A percentile compares a stretch with the other conserved stretches of the same genome.
Conservation (phyloP, 1,140 invertebrate species). For the Rhysida immarginata region DNA sequence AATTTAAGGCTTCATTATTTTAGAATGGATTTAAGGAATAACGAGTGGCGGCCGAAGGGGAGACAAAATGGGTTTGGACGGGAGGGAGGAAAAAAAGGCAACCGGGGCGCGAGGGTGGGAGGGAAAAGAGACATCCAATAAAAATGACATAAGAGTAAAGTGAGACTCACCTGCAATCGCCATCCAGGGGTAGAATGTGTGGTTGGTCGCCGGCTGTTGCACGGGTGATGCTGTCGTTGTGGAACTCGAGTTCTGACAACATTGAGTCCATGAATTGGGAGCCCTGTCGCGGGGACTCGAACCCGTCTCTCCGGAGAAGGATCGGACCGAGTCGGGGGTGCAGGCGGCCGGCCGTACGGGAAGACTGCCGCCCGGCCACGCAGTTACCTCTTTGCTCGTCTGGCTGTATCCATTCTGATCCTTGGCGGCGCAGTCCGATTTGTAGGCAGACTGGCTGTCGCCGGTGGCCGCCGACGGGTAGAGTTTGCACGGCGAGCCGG, state of each 20-base stretch:
- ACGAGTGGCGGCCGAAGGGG: not conserved
- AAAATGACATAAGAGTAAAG: not conserved
- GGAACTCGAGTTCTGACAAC: slow-evolving; percentile 8
- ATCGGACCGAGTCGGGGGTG: slow-evolving; percentile 46
- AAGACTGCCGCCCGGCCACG: slow-evolving; percentile 17
- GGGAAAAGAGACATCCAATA: not conserved
- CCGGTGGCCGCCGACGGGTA: slow-evolving; percentile 46
- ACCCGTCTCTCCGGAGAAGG: slow-evolving; percentile 14
- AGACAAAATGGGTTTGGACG: not conserved
- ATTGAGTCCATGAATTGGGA: slow-evolving; percentile 24
- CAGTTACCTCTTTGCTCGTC: slow-evolving; percentile 49
- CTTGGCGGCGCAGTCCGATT: slow-evolving; percentile 14
- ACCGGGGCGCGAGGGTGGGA: not conserved
- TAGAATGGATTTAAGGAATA: not conserved
- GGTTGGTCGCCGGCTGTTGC: slow-evolving; percentile 37
- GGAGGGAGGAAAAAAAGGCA: no score
- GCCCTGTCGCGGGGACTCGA: slow-evolving; percentile 31
- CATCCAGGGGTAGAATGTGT: slow-evolving; percentile 96
- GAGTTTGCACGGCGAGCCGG: slow-evolving; percentile 45
- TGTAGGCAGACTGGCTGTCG: slow-evolving; percentile 4
- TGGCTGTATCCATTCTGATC: slow-evolving; percentile 22
- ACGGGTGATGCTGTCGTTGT: slow-evolving; percentile 4
- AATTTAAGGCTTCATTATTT: slow-evolving; percentile 3
- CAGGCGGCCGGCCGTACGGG: slow-evolving; percentile 65
- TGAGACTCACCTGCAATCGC: slow-evolving; percentile 81